phyloP scores from a whole-genome alignment of 2,797 vertebrate genomes.

The Apodemus agrarius region DNA sequence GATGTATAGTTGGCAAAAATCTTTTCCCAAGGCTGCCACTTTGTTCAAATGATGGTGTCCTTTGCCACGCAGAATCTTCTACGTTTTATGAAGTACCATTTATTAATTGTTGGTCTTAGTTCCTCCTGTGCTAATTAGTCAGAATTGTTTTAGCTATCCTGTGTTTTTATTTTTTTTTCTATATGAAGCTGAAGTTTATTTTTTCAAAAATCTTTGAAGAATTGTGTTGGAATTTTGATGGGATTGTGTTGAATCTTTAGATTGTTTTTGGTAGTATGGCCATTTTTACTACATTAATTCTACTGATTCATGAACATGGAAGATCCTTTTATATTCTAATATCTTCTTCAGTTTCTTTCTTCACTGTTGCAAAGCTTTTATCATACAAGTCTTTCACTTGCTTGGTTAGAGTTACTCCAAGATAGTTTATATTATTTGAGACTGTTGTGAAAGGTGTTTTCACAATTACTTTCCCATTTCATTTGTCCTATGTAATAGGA shows the following conservation, averaged over 20 bases:
- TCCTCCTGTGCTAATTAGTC: not conserved
- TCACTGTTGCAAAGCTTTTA: not conserved
- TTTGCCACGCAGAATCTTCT: not conserved
- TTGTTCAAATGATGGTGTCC: not conserved
- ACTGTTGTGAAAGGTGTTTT: not conserved
- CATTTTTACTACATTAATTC: not conserved
- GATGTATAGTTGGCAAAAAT: not conserved
- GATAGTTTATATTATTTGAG: not conserved
- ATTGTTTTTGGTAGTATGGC: not conserved
- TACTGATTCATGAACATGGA: not conserved
- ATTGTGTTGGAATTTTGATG: not conserved
- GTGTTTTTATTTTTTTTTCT: not conserved
- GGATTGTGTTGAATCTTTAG: not conserved
- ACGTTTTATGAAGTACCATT: not conserved
- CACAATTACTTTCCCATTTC: not conserved
- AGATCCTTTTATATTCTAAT: not conserved
- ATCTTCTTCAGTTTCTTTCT: not conserved
- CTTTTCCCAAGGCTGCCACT: not conserved
- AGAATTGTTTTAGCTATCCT: not conserved
- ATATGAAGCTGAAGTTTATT: not conserved
- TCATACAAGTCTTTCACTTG: not conserved
- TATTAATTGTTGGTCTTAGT: not conserved
- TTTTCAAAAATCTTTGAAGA: not conserved
- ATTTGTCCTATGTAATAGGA: not conserved
- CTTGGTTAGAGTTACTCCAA: not conserved